Conservation (phyloP, 2,113 vertebrate species). For the Bolborhynchus lineola region DNA sequence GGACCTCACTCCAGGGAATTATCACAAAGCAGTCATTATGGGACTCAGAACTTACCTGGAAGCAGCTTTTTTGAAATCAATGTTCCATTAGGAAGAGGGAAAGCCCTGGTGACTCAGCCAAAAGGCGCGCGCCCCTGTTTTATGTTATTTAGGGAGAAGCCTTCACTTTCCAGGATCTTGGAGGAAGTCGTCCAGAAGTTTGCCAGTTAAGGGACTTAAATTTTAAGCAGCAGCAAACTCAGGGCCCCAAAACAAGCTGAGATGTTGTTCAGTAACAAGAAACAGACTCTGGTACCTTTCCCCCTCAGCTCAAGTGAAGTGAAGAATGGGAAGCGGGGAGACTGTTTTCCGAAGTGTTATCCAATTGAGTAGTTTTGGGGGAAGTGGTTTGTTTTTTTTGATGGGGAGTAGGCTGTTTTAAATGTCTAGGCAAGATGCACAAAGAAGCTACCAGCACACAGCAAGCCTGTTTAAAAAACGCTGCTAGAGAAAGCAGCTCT, state of each 20-base stretch:
- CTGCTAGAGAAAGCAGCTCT: slow-evolving; percentile 75
- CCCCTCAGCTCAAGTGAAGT: slow-evolving; percentile 69
- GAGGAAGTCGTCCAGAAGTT: slow-evolving; percentile 83
- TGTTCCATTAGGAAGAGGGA: slow-evolving; percentile 82
- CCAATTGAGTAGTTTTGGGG: slow-evolving; percentile 75
- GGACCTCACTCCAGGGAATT: slow-evolving; percentile 66
- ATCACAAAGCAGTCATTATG: slow-evolving; percentile 66
- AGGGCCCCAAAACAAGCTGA: slow-evolving; percentile 81
- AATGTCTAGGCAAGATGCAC: slow-evolving; percentile 84
- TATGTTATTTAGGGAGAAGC: slow-evolving; percentile 80
- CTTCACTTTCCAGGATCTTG: slow-evolving; percentile 86
- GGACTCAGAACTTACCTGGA: slow-evolving; percentile 83
- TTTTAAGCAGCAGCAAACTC: slow-evolving; percentile 79
- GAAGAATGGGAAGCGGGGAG: slow-evolving; percentile 56
- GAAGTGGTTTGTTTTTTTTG: slow-evolving; percentile 22
- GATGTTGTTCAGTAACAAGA: slow-evolving; percentile 84
- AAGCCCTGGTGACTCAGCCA: slow-evolving; percentile 84
- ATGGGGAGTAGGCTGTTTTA: slow-evolving; percentile 65
- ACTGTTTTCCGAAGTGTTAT: slow-evolving; percentile 74
- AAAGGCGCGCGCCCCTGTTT: slow-evolving; percentile 83
- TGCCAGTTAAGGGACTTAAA: slow-evolving; percentile 78
- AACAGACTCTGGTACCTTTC: slow-evolving; percentile 82
- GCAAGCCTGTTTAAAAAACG: slow-evolving; percentile 82
- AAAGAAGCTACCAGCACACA: slow-evolving; percentile 82
- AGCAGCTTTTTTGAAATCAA: slow-evolving; percentile 80